Base-by-base conservation (phyloP, 2,797 vertebrate genomes). In the Pteropus rufus region DNA sequence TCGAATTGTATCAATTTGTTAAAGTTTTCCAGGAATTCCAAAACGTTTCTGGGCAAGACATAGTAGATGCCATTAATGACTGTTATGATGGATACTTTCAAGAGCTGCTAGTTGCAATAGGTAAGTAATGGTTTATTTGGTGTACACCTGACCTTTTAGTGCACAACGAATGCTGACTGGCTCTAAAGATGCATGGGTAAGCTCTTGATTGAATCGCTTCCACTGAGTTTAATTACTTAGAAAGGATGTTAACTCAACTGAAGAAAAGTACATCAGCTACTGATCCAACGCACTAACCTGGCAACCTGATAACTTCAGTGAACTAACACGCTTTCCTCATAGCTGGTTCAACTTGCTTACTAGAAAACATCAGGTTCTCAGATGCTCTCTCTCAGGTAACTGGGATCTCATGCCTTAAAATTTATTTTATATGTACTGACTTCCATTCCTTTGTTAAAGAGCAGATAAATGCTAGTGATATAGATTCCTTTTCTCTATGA, bases 21-120 rank as follows among this genome's bases (percentile, higher is more conserved):
- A 4, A 97, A 99, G 99, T 98, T 98, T 99, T 99, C 94, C 98
- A 99, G 98, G 98, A 99, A 96, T 99, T 99, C 97, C 98, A 98
- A 97, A 98, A 93, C 83, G 97, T 99, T 91, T 98, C 98, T 96
- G 99, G 99, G 23, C 98, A 99, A 98, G 98, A 99, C 89, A 97
- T 99, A 70, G 94, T 98, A 64, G 98, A 98, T 72, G 98, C 98
- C 83, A 98, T 99, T 81, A 98, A 98, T 4, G 98, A 98, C 89
- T 99, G 98, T 39, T 99, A 98, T 0, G 98, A 99, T 46, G 99
- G 99, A 92, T 98, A 98, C 87, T 99, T 99, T 88, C 98, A 98
- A 95, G 97, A 99, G 97, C 86, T 99, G 91, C 96, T 99, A 21
- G 94, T 98, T 93, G 99, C 98, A 80, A 98, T 98, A 98, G 98